Base-by-base conservation (phyloP, 2,113 vertebrate genomes). In the Tachysurus vachellii region DNA sequence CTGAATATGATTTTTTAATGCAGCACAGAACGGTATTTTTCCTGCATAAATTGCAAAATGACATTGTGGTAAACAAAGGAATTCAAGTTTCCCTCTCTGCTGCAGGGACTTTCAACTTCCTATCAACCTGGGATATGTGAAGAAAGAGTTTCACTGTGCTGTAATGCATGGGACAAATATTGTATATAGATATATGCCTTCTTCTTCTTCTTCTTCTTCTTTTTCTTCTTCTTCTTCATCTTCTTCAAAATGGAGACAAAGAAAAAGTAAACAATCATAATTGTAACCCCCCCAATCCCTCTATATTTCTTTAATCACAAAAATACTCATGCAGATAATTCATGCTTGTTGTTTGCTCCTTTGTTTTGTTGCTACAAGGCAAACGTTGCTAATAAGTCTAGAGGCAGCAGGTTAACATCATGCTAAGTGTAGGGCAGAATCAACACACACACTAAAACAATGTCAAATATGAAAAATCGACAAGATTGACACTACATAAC, bases 1-100 rank as follows among this genome's bases (percentile, higher is more conserved):
- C n/a, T 59, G 80, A 61, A 50, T 56, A 12, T 80, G 79, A 85
- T 54, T 50, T 85, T 80, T 53, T 82, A 62, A 83, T 56, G 71
- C n/a, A 57, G 9, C 17, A 50, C 59, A 70, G 68, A 77, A 19
- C 9, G 36, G 31, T 26, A 26, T 59, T 47, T 36, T 26, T 75
- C 19, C 42, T 75, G 36, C 17, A 75, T 36, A 71, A 42, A 42
- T 9, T 23, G 26, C 26, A 68, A 44, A 76, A 76, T 10, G 71
- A 71, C 31, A 71, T 71, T 21, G 3, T 42, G 36, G 16, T 14
- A 44, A 71, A 21, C 36, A 42, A 70, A 71, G 42, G 7, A 28
- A 70, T 73, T 73, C 44, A 1, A 73, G 36, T 23, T 9, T 44
- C 23, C 36, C 2, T 36, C 36, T 36, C 36, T 36, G 36, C 36